A percentile compares a stretch with the other conserved stretches of the same genome.
Evolutionary conservation across 2,797 vertebrate genomes (phyloP).

Genomic region (Graptemys geographica): DNA sequence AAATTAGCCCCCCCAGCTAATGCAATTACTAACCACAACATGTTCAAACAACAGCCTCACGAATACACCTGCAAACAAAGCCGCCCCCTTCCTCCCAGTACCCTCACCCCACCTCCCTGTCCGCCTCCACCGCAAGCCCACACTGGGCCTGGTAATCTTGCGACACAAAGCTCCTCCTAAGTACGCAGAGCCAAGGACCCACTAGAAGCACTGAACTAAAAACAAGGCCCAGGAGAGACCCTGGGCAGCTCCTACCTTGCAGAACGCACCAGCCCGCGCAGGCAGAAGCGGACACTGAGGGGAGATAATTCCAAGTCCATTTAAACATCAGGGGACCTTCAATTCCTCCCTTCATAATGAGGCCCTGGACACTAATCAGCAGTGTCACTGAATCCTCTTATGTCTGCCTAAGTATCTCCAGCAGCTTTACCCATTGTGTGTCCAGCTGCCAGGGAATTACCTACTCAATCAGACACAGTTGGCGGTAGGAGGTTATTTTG

Average conservation of each 20-base stretch:
- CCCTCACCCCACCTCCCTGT: not conserved
- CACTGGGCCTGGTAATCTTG: not conserved
- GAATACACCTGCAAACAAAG: constrained; percentile 25
- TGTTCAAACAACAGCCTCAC: not conserved
- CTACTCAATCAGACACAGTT: not conserved
- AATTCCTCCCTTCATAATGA: constrained; percentile 25
- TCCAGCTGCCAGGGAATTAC: constrained; percentile 56
- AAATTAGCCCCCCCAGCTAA: constrained; percentile 44
- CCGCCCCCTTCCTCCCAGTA: not conserved
- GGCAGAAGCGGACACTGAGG: constrained; percentile 23
- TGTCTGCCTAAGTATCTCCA: constrained; percentile 48
- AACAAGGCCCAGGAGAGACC: not conserved
- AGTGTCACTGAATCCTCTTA: constrained; percentile 60
- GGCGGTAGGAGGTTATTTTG: not conserved
- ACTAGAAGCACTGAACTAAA: not conserved
- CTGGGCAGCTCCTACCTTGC: constrained; percentile 60
- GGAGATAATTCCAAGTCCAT: constrained; percentile 28
- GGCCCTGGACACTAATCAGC: constrained; percentile 52
- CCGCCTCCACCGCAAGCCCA: not conserved
- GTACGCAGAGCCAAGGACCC: not conserved
- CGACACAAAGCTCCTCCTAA: not conserved
- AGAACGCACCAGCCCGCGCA: constrained; percentile 15
- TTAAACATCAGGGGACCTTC: constrained; percentile 57
- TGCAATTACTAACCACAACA: constrained; percentile 53
- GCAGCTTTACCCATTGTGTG: constrained; percentile 42